Conservation (phyloP, 2,888 invertebrate species). For the Auanema sp. region DNA sequence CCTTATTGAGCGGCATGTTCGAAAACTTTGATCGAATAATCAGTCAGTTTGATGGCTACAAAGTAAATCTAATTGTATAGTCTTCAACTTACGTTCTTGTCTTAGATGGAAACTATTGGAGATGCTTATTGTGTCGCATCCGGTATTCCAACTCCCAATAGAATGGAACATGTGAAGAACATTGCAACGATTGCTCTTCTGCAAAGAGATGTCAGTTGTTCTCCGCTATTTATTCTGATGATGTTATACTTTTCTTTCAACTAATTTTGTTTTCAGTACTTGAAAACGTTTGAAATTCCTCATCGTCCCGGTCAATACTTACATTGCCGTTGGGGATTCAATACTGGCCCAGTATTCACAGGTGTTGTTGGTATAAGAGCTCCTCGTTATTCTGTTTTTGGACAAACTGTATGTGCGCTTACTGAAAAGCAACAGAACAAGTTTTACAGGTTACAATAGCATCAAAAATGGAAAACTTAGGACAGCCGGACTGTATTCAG, state of each 20-base stretch:
- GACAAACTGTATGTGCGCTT: slow-evolving; percentile 44
- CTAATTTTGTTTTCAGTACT: slow-evolving; percentile 35
- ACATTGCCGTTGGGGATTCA: slow-evolving; percentile 63
- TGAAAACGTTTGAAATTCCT: slow-evolving; percentile 58
- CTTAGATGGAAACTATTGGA: slow-evolving; percentile 60
- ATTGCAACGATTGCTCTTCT: slow-evolving; percentile 57
- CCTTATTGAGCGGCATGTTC: slow-evolving; percentile 56
- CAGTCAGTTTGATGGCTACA: slow-evolving; percentile 54
- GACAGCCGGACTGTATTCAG: slow-evolving; percentile 57
- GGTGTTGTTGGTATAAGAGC: slow-evolving; percentile 61
- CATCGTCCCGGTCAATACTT: slow-evolving; percentile 55
- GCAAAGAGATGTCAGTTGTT: slow-evolving; percentile 49
- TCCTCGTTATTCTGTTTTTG: slow-evolving; percentile 62
- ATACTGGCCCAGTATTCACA: slow-evolving; percentile 59
- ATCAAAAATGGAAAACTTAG: slow-evolving; percentile 60
- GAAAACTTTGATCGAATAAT: slow-evolving; percentile 58
- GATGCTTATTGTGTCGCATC: slow-evolving; percentile 62
- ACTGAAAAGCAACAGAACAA: not conserved
- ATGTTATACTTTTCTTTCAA: not conserved
- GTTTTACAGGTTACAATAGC: slow-evolving; percentile 51
- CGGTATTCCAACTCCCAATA: slow-evolving; percentile 52
- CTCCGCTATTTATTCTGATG: not conserved
- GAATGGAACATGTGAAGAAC: slow-evolving; percentile 50
- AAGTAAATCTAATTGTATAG: slow-evolving; percentile 29
- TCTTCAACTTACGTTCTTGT: slow-evolving; percentile 3